These are phyloP conservation scores for Empidonax traillii DNA, from an alignment of 2,113 vertebrate genomes.

Conservation along the genomic window DNA sequence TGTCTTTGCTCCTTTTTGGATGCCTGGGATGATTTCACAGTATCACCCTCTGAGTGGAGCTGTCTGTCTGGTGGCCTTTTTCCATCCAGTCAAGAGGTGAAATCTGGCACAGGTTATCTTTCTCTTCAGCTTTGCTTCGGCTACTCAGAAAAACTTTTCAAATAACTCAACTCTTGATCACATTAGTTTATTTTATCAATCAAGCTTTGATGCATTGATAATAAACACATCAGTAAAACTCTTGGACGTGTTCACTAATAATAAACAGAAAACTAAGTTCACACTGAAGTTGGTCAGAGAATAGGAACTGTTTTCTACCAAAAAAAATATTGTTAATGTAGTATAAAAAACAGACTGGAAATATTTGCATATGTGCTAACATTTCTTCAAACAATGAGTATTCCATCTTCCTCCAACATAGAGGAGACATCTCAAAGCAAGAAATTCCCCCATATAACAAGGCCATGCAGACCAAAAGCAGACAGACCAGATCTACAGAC, in stretches of 20 bases:
- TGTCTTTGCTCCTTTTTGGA: neutral
- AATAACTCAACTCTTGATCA: neutral
- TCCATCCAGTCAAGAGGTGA: neutral
- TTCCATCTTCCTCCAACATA: neutral
- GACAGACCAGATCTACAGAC: neutral
- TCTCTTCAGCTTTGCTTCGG: neutral
- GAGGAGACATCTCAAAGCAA: neutral
- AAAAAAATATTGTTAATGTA: neutral
- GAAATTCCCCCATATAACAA: neutral
- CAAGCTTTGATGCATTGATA: conserved; percentile 7
- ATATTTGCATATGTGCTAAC: neutral
- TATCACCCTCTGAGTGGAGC: neutral
- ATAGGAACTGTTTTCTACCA: neutral
- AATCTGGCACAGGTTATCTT: neutral
- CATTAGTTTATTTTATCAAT: conserved; percentile 41
- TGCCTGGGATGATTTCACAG: neutral
- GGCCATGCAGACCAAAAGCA: neutral
- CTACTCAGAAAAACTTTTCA: neutral
- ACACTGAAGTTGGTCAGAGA: neutral
- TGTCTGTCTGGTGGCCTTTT: neutral
- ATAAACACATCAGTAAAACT: conserved; percentile 28
- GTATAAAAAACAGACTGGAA: neutral
- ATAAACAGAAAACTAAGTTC: conserved; percentile 1
- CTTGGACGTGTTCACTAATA: neutral
- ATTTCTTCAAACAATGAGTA: neutral